These are phyloP conservation scores for Caenorhabditis briggsae DNA, from an alignment of 1,140 invertebrate genomes.

Conservation along the genomic window DNA sequence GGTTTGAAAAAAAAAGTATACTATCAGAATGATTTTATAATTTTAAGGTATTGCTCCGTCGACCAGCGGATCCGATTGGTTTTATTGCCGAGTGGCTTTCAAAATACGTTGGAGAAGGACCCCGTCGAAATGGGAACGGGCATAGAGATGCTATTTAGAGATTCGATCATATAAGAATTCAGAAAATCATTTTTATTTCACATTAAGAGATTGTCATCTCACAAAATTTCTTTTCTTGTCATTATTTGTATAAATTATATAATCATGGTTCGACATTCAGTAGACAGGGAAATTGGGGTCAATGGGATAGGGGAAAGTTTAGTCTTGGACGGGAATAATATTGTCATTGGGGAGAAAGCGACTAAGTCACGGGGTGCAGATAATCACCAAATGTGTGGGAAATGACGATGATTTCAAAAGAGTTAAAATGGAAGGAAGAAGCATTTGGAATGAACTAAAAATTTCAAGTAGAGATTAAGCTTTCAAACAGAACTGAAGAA, in stretches of 20 bases:
- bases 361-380: slow-evolving; percentile 46
- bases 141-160: neutral
- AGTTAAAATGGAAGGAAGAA: neutral
- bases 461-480: too few relatives aligned
- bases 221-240: neutral
- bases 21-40: neutral
- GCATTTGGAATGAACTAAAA: neutral
- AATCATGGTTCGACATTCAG: slow-evolving; percentile 17
- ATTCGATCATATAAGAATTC: neutral
- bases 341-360: slow-evolving; percentile 24
- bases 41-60: slow-evolving; percentile 67
- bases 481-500: neutral
- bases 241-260: slow-evolving; percentile 18
- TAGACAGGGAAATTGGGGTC: neutral
- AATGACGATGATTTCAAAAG: slow-evolving; percentile 41
- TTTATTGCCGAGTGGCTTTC: slow-evolving; percentile 77
- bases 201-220: slow-evolving; percentile 7
- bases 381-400: slow-evolving; percentile 1
- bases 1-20: slow-evolving; percentile 56
- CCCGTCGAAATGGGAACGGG: slow-evolving; percentile 57
- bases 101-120: slow-evolving; percentile 71
- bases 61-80: slow-evolving; percentile 75
- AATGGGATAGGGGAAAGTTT: neutral
- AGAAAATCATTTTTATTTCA: slow-evolving; percentile 44
- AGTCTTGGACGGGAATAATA: slow-evolving; percentile 25